Percentiles rank a stretch among this genome's conserved stretches.
These are phyloP conservation scores for Galbula dea DNA, from an alignment of 2,113 vertebrate genomes.

Conservation along the genomic window DNA sequence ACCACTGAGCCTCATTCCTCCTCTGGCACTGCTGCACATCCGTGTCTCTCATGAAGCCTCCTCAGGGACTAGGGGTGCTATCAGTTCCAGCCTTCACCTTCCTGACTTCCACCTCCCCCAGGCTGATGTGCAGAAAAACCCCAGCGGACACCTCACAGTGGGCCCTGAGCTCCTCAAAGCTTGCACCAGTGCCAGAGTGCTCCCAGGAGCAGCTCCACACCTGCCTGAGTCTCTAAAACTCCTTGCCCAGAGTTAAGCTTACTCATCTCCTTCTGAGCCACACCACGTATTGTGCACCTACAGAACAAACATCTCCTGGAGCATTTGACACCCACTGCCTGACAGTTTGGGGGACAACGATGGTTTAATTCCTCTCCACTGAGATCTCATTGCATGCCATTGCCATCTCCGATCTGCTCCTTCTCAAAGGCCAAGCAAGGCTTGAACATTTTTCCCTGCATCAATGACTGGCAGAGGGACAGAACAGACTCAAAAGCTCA, in stretches of 20 bases:
- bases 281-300: accelerated
- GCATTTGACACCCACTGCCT: neutral
- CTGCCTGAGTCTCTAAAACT: neutral
- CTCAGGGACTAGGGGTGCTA: accelerated
- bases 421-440: neutral
- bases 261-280: neutral
- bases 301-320: neutral
- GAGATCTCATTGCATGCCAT: neutral
- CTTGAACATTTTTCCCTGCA: neutral
- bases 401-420: neutral
- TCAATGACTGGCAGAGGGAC: neutral
- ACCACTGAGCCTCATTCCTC: accelerated
- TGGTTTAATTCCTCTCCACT: neutral
- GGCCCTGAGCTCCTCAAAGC: neutral
- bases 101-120: neutral
- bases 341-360: accelerated
- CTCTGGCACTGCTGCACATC: neutral
- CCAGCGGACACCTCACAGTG: accelerated
- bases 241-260: neutral
- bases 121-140: neutral
- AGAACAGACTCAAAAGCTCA: neutral
- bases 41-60: neutral
- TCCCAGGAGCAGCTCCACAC: accelerated
- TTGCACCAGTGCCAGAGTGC: accelerated
- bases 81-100: neutral